Evolutionary conservation across 2,113 vertebrate species (phyloP).

Genomic region (Rhabdornis inornatus): DNA sequence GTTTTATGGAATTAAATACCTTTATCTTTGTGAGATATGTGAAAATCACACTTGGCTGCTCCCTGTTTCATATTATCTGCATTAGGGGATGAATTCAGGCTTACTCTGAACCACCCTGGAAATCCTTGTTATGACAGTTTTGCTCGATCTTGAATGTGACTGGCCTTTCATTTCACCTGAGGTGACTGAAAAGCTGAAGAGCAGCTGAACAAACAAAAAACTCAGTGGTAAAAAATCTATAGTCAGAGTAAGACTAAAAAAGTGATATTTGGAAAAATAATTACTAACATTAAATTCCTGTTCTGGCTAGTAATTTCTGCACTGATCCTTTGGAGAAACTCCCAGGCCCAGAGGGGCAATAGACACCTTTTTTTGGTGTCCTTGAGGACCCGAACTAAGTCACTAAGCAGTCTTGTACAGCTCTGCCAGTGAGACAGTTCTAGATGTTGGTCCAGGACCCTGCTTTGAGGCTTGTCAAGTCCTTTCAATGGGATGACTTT

Average conservation of each 20-base stretch:
- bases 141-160: slow-evolving; percentile 2
- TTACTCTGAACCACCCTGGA: neutral
- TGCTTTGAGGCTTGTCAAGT: neutral
- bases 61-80: neutral
- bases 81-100: neutral
- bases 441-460: neutral
- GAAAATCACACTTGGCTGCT: neutral
- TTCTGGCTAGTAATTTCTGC: neutral
- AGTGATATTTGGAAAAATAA: neutral
- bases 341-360: neutral
- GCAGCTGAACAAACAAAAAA: neutral
- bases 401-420: neutral
- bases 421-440: neutral
- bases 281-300: neutral
- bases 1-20: neutral
- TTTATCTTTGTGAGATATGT: neutral
- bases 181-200: slow-evolving; percentile 7
- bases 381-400: neutral
- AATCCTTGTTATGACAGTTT: neutral
- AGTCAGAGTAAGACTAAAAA: neutral
- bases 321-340: neutral
- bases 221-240: neutral
- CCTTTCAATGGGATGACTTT: neutral
- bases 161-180: slow-evolving; percentile 19
- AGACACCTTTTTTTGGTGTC: neutral